phyloP scores from a whole-genome alignment of 2,888 invertebrate genomes.

The Autographa gamma region DNA sequence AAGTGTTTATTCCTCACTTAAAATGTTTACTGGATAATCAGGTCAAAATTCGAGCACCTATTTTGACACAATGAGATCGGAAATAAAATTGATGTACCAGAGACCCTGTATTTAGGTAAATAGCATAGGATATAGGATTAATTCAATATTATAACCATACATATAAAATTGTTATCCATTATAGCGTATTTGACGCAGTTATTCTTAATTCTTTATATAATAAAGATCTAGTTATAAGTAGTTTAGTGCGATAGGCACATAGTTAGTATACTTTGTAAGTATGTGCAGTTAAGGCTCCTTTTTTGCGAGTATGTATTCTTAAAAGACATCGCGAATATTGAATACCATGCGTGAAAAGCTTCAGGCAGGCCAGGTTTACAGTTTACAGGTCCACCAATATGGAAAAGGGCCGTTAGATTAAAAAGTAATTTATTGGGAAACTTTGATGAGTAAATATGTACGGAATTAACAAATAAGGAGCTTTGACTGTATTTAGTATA shows the following conservation, averaged over 20 bases:
- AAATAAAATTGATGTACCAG: neutral
- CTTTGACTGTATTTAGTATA: slow-evolving; percentile 1
- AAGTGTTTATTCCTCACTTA: neutral
- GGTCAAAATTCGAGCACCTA: too few relatives aligned
- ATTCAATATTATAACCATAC: neutral
- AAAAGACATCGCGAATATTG: neutral
- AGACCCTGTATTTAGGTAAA: neutral
- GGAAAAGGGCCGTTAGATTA: too few relatives aligned
- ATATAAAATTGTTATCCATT: too few relatives aligned
- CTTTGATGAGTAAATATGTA: too few relatives aligned
- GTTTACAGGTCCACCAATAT: too few relatives aligned
- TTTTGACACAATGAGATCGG: too few relatives aligned
- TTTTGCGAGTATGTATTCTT: neutral
- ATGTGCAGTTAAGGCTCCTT: neutral
- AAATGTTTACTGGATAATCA: too few relatives aligned
- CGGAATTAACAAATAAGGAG: neutral
- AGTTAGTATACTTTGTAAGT: neutral
- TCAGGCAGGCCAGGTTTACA: too few relatives aligned
- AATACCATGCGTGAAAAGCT: neutral
- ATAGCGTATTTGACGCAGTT: neutral
- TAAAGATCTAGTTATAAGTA: too few relatives aligned
- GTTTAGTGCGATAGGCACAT: neutral
- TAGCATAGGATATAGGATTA: neutral
- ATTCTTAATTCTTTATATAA: neutral
- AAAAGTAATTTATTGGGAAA: too few relatives aligned